Percentiles rank a stretch among this genome's conserved stretches.
phyloP scores from a whole-genome alignment of 2,888 invertebrate species.

The Zele albiditarsus region DNA sequence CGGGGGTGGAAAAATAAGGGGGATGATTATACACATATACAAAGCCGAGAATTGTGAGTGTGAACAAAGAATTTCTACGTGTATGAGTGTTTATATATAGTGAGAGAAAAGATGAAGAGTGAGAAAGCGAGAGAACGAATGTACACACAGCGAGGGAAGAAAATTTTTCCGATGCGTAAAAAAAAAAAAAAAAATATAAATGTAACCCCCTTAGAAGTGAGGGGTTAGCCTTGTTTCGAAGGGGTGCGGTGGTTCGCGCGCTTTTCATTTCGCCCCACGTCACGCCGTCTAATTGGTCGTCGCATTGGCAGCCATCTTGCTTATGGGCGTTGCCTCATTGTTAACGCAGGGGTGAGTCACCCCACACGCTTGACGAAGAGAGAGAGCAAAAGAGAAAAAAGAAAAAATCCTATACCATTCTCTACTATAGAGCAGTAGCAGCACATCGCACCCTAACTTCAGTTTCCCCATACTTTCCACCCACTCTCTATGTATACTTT shows the following conservation, averaged over 20 bases:
- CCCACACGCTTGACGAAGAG: constrained; percentile 59
- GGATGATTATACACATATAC: constrained; percentile 11
- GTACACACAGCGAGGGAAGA: constrained; percentile 40
- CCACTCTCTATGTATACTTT: constrained; percentile 37
- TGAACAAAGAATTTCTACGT: background rate
- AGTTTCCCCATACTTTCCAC: constrained; percentile 34
- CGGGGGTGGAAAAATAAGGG: background rate
- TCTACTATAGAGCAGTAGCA: constrained; percentile 8
- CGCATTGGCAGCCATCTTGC: constrained; percentile 65
- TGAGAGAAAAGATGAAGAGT: background rate
- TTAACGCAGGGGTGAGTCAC: constrained; percentile 68
- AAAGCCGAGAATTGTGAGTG: background rate
- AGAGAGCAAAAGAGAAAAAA: constrained; percentile 39
- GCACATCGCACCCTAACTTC: constrained; percentile 10
- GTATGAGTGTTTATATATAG: background rate
- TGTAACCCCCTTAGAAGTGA: constrained; percentile 42
- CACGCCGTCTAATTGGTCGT: constrained; percentile 64
- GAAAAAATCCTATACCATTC: constrained; percentile 24
- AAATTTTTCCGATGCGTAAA: constrained; percentile 51
- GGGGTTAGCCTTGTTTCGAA: constrained; percentile 44
- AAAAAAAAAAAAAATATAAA: constrained; percentile 31
- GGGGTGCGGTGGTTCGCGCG: constrained; percentile 54
- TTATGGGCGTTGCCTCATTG: constrained; percentile 64
- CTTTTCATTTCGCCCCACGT: constrained; percentile 62
- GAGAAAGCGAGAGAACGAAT: constrained; percentile 7